A percentile compares a stretch with the other conserved stretches of the same genome.
These are phyloP conservation scores for Caenorhabditis tropicalis DNA, from an alignment of 1,140 invertebrate genomes.

Conservation along the genomic window DNA sequence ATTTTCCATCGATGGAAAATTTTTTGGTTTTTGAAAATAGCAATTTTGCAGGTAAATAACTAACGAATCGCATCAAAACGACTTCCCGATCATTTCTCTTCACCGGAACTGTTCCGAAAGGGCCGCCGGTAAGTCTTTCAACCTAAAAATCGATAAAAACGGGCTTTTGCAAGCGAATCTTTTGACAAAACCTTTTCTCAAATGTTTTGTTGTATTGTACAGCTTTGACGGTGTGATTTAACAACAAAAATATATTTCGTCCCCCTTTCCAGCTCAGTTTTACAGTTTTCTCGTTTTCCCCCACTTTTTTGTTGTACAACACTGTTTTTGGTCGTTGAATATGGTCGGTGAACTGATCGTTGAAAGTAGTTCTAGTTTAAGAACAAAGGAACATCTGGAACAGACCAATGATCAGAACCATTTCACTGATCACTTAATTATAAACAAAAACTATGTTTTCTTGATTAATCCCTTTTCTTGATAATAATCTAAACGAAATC, in stretches of 20 bases:
- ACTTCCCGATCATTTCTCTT: not conserved
- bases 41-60: not conserved
- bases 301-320: not conserved
- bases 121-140: not conserved
- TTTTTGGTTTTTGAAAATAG: not conserved
- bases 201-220: too few species aligned
- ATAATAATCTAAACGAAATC: not conserved
- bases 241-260: too few species aligned
- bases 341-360: not conserved
- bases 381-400: not conserved
- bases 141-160: too few species aligned
- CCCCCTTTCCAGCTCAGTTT: not conserved
- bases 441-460: not conserved
- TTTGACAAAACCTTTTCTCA: too few species aligned
- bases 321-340: not conserved
- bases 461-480: not conserved
- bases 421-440: not conserved
- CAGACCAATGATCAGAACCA: not conserved
- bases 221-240: too few species aligned
- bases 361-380: constrained; percentile 7
- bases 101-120: not conserved
- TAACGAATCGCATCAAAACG: too few species aligned
- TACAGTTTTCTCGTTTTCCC: not conserved
- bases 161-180: too few species aligned
- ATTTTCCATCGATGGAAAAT: too few species aligned